Evolutionary conservation across 2,888 invertebrate species (phyloP).

Genomic region (Pyralis farinalis): DNA sequence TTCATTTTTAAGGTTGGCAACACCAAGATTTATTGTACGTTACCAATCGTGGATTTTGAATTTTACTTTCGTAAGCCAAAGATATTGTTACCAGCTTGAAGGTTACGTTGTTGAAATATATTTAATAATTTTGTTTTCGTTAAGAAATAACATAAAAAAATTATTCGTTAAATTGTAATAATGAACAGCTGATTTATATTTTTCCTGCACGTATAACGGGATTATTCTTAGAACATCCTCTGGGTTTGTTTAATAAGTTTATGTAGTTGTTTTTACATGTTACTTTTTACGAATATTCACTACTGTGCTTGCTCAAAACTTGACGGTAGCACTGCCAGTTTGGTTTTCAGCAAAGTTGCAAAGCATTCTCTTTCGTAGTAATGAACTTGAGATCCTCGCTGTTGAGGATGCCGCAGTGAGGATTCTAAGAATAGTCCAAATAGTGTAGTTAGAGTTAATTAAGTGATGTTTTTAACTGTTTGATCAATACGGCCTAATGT

Average conservation of each 20-base stretch:
- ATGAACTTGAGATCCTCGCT: too few species aligned
- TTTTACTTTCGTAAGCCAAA: conserved; percentile 32
- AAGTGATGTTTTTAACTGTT: conserved; percentile 14
- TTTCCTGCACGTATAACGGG: conserved; percentile 31
- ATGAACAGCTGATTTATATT: conserved; percentile 9
- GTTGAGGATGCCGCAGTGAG: too few species aligned
- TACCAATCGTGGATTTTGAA: conserved; percentile 2
- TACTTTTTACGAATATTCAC: too few species aligned
- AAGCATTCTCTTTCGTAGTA: too few species aligned
- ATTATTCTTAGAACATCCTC: too few species aligned
- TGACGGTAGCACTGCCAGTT: too few species aligned
- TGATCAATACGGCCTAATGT: conserved; percentile 15
- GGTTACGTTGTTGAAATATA: conserved; percentile 20
- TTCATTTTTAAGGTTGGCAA: conserved; percentile 22
- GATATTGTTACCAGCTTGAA: conserved; percentile 42
- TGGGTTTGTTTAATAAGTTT: too few species aligned
- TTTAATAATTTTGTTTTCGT: conserved; percentile 17
- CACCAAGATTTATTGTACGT: conserved; percentile 3
- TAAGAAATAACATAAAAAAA: too few species aligned
- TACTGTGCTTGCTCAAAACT: too few species aligned
- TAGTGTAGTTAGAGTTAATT: conserved; percentile 25
- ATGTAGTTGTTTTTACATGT: too few species aligned
- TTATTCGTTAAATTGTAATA: conserved; percentile 13
- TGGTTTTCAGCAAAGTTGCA: too few species aligned
- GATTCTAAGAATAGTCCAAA: too few species aligned